Conservation (phyloP, 2,888 invertebrate species). For the Acleris sparsana region DNA sequence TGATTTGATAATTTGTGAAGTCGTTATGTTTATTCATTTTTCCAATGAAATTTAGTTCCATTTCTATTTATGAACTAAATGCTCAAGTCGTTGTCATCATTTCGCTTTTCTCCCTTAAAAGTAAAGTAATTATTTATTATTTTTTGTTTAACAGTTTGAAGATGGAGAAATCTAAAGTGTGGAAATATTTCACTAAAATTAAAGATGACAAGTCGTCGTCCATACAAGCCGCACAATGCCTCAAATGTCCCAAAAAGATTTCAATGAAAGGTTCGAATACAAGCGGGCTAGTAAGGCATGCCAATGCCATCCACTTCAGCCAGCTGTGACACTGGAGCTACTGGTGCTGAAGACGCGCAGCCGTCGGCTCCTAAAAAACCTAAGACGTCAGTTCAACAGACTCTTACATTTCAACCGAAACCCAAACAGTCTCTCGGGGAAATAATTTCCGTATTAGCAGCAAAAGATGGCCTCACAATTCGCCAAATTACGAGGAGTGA, state of each 20-base stretch:
- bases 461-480: constrained; percentile 29
- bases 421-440: constrained; percentile 22
- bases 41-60: too few species aligned
- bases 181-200: constrained; percentile 34
- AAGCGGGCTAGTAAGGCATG: constrained; percentile 29
- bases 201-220: constrained; percentile 15
- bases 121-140: constrained; percentile 12
- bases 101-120: constrained; percentile 8
- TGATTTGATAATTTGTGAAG: too few species aligned
- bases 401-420: constrained; percentile 11
- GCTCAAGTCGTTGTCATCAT: neutral
- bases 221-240: constrained; percentile 22
- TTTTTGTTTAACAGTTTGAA: constrained; percentile 3
- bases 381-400: constrained; percentile 8
- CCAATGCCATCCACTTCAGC: constrained; percentile 6
- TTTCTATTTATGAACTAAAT: too few species aligned
- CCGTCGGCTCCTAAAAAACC: too few species aligned
- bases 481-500: constrained; percentile 28
- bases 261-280: constrained; percentile 29
- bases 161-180: constrained; percentile 33
- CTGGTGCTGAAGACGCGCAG: too few species aligned
- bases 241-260: constrained; percentile 26
- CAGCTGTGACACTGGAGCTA: constrained; percentile 2
- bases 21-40: too few species aligned
- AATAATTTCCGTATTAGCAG: constrained; percentile 20